Evolutionary conservation across 2,113 vertebrate species (phyloP), one percentile per base, ranked within the genome.

Genomic region (Myotis davidii): DNA sequence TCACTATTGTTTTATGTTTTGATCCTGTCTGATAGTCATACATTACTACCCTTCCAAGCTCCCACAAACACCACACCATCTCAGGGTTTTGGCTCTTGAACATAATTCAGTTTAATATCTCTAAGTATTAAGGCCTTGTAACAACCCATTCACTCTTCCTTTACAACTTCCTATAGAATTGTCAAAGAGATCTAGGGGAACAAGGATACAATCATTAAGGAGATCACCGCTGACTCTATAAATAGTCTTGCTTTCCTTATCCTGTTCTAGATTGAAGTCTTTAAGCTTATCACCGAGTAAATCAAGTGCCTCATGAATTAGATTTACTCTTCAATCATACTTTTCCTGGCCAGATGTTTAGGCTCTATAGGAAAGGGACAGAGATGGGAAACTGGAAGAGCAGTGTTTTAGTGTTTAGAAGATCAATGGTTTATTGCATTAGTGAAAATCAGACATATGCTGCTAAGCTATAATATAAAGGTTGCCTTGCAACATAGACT

Each of bases 131-230:
- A 90, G 95, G 88, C 56, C 70, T 97, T 86, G 54, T 78, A 96
- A 93, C 94, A 94, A 84, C 90, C 64, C 88, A 95, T 92, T 96
- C 96, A 90, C 67, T 96, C 88, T 92, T 95, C 65, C 82, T 96
- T 96, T 97, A 95, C 23, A 96, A 94, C 94, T 97, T 92, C 82
- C 85, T 92, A 81, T 97, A 96, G 96, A 97, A 97, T 97, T 97
- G 97, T 96, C 96, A 96, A 54, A 37, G 85, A 94, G 90, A 96
- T 94, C 76, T 79, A 94, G 92, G 73, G 86, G 82, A 95, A 79
- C 90, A 95, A 42, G 72, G 82, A 69, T 90, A 21, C 59, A 74
- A 16, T 95, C 95, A 96, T 97, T 96, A 97, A 88, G 90, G 73
- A 94, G 48, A 83, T 96, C 69, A n/a, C 42, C 4, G 88, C 90